Evolutionary conservation across 2,797 vertebrate species (phyloP).

Genomic region (Pyrrhura leucotis): DNA sequence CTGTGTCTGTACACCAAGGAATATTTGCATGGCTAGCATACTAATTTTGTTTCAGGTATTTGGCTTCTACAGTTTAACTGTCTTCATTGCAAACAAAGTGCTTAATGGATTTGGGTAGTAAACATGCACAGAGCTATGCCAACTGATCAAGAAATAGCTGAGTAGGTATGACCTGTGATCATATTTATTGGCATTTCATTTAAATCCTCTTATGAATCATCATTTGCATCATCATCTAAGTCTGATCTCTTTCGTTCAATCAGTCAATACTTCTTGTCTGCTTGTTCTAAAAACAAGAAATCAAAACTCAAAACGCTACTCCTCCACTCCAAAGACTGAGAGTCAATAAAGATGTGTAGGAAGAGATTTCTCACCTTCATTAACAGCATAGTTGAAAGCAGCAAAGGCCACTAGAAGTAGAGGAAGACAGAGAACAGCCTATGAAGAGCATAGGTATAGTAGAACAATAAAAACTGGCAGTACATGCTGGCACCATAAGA

Average conservation of each 20-base stretch:
- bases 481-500: background rate
- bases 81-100: background rate
- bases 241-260: background rate
- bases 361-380: background rate
- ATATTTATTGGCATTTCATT: constrained; percentile 11
- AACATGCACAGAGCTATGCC: background rate
- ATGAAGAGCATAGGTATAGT: background rate
- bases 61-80: background rate
- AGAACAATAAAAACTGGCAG: constrained; percentile 32
- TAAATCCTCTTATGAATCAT: constrained; percentile 20
- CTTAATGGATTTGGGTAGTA: constrained; percentile 27
- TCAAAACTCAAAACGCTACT: background rate
- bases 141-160: background rate
- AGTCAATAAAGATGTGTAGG: background rate
- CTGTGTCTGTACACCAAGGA: background rate
- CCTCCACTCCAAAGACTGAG: background rate
- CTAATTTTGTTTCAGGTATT: background rate
- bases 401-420: background rate
- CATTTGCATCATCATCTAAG: background rate
- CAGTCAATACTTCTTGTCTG: background rate
- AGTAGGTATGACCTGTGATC: background rate
- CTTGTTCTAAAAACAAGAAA: background rate
- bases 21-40: background rate
- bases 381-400: background rate
- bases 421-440: background rate